Conservation (phyloP, 2,888 invertebrate species). For the Melanotus villosus region DNA sequence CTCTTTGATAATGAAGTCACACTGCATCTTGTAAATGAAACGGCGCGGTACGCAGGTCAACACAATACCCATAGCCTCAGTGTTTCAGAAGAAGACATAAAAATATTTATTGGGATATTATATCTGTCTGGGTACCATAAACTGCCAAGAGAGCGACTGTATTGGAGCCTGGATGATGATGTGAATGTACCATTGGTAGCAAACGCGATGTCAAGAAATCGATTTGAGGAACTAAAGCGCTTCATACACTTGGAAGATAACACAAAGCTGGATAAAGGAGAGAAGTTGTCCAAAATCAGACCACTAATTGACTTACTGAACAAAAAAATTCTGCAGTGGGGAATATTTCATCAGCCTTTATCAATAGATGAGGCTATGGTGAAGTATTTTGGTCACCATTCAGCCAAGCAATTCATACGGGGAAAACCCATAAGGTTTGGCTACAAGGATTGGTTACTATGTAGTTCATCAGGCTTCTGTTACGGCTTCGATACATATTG, state of each 20-base stretch:
- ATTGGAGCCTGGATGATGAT: slow-evolving; percentile 59
- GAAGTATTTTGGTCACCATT: slow-evolving; percentile 28
- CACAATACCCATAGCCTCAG: slow-evolving; percentile 10
- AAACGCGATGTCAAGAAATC: slow-evolving; percentile 51
- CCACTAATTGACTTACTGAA: slow-evolving; percentile 42
- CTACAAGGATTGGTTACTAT: slow-evolving; percentile 27
- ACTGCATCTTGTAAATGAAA: background rate
- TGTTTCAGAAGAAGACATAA: background rate
- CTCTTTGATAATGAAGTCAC: background rate
- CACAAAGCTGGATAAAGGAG: slow-evolving; percentile 30
- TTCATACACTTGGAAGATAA: slow-evolving; percentile 46
- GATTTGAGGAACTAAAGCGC: slow-evolving; percentile 50
- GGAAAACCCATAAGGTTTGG: slow-evolving; percentile 25
- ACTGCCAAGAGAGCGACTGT: slow-evolving; percentile 55
- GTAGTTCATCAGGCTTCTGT: slow-evolving; percentile 24
- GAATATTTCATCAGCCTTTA: background rate
- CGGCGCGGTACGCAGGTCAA: background rate
- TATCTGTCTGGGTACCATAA: slow-evolving; percentile 57
- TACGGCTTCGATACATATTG: slow-evolving; percentile 31
- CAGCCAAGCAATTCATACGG: slow-evolving; percentile 23
- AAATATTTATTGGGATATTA: slow-evolving; percentile 43
- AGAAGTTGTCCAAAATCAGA: slow-evolving; percentile 43
- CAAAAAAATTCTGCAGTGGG: slow-evolving; percentile 16
- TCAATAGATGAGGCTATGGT: slow-evolving; percentile 21
- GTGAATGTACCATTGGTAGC: slow-evolving; percentile 54